Base-by-base conservation (phyloP, 2,113 vertebrate species). In the Calyptommatus sinebrachiatus region DNA sequence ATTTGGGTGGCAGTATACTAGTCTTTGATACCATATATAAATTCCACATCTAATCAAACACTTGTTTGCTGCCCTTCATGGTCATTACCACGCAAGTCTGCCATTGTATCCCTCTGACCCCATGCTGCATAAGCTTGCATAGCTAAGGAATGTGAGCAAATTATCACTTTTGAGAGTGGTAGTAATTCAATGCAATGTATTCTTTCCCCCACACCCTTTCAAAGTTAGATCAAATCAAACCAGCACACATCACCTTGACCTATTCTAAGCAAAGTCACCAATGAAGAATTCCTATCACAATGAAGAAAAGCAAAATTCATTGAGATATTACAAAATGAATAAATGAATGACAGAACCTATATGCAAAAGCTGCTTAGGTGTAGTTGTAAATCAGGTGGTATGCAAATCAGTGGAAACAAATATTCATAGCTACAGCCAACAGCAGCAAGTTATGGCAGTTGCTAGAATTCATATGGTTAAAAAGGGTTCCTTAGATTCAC, bases 341-440 rank as follows among this genome's bases (percentile, higher is more conserved):
- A 31, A 6, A 31, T 18, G 5, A 7, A 12, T 61, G 29, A 75
- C 28, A 31, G 41, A 22, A 41, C 12, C 4, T 24, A 35, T 41
- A 57, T 57, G 53, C 53, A 57, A 57, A 57, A 26, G 60, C 29
- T 31, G 31, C 60, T 62, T 28, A 24, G 20, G 41, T 24, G 31
- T 31, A 61, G 50, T 21, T 74, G 53, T 10, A 73, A 8, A 73
- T 35, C 50, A 57, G 53, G 53, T 57, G 2, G 26, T 67, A 61
- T 81, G 46, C 18, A 12, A 29, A 46, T 45, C 26, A 9, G 1
- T 28, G 2, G 21, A 57, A 74, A 60, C 28, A 46, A 26, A 1
- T 50, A 14, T 45, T 62, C 0, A 0, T 24, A 24, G 46, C 31
- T 45, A 11, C 20, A 22, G 0, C 53, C 22, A 8, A 53, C 8